Base-by-base conservation (phyloP, 2,797 vertebrate species). In the Helarctos malayanus region DNA sequence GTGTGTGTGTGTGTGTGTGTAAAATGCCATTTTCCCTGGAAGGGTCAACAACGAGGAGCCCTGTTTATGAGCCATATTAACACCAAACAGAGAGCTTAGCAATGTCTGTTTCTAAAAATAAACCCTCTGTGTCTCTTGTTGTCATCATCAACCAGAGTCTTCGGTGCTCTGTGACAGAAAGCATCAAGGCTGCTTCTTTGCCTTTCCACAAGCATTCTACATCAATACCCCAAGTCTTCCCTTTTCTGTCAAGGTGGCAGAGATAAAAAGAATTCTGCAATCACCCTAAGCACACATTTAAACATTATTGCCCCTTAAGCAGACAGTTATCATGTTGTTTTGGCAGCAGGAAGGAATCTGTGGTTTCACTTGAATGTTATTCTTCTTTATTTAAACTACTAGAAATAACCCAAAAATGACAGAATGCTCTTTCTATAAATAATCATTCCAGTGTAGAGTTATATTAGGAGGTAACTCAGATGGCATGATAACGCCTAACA, bases 401-500 rank as follows among this genome's bases (percentile, higher is more conserved):
- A 98, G 99, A 99, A 99, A 99, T 99, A 99, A 99, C 99, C 98
- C 97, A 98, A 98, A 99, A 99, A 99, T 99, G 99, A 99, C 99
- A 99, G 99, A 99, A 99, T 99, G 98, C 98, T 99, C 98, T 97
- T 98, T 98, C 99, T 99, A 99, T 99, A 99, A 99, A 99, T 99
- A 99, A 99, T 98, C 99, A 99, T 99, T 99, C 99, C 99, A 99
- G 99, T 99, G 99, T 99, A 98, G 98, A 99, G 99, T 99, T 99
- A 99, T 99, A 99, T 99, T 99, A 99, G 99, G 99, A 99, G 99
- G 99, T 99, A 99, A 99, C 99, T 98, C 98, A 99, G 99, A 99
- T 99, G 99, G 99, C 99, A 99, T 99, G 99, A 99, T 99, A 99
- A 99, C 98, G 99, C 99, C 98, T 99, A 99, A 99, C 99, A 98